A percentile compares a stretch with the other conserved stretches of the same genome.
Conservation (phyloP, 30 jellyfish, hydroid and myxozoan genomes). For the Turritopsis rubra region DNA sequence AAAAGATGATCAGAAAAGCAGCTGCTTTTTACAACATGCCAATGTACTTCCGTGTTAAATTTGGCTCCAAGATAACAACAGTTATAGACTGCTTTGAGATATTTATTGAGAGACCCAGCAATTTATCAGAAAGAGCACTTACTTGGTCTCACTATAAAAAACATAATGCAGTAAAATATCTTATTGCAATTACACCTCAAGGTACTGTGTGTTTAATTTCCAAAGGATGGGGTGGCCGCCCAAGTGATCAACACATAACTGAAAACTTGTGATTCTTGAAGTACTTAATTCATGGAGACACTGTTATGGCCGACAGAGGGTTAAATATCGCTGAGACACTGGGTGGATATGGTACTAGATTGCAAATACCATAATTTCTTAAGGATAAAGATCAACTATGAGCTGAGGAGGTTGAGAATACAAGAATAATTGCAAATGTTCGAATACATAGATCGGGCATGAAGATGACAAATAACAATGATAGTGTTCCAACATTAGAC, state of each 20-base stretch:
- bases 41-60: background rate
- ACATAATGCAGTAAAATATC: background rate
- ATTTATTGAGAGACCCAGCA: background rate
- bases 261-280: background rate
- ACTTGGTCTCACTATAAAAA: too few relatives aligned
- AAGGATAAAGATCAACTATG: background rate
- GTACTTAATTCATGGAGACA: background rate
- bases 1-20: too few relatives aligned
- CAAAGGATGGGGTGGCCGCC: background rate
- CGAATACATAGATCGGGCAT: background rate
- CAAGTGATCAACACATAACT: background rate
- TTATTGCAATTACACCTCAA: background rate
- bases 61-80: background rate
- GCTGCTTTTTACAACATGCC: too few relatives aligned
- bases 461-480: background rate
- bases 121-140: background rate
- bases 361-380: background rate
- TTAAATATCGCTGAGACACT: background rate
- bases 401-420: background rate
- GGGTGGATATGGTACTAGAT: background rate
- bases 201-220: background rate
- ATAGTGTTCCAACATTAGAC: background rate
- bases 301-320: background rate
- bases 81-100: background rate
- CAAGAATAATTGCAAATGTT: background rate